Conservation (phyloP, 2,113 vertebrate genomes). For the Pogona vitticeps region DNA sequence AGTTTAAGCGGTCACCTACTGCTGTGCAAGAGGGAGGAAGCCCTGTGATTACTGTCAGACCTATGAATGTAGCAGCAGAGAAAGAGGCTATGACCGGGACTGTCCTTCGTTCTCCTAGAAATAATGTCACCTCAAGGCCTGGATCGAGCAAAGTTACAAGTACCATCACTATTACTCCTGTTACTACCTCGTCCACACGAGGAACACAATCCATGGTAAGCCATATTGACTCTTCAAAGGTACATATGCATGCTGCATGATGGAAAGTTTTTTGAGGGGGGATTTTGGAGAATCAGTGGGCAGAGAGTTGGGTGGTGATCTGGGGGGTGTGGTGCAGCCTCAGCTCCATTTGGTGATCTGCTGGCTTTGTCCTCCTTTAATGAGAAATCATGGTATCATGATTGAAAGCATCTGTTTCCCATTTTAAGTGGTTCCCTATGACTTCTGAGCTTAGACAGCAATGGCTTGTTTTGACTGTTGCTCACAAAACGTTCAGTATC, state of each 20-base stretch:
- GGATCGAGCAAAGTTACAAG: constrained; percentile 89
- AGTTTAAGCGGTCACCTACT: constrained; percentile 79
- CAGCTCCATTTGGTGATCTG: neutral
- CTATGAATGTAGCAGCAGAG: constrained; percentile 77
- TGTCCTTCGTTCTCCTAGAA: constrained; percentile 84
- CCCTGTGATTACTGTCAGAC: constrained; percentile 83
- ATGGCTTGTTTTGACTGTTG: neutral
- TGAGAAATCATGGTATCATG: neutral
- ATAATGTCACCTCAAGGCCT: constrained; percentile 70
- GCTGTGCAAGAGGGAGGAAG: constrained; percentile 68
- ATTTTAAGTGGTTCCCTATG: neutral
- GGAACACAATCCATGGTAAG: constrained; percentile 89
- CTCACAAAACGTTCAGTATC: neutral
- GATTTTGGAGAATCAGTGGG: neutral
- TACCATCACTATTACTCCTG: constrained; percentile 92
- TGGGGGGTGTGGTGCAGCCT: neutral
- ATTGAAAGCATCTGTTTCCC: neutral
- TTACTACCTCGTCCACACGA: constrained; percentile 81
- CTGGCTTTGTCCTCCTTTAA: neutral
- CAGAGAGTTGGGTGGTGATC: neutral
- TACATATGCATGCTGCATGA: neutral
- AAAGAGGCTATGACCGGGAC: constrained; percentile 85
- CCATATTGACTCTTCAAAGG: neutral
- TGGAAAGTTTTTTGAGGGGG: neutral
- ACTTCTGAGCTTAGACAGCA: neutral